phyloP scores from a whole-genome alignment of 64 coral and sea anemone genomes.

The Stylophora pistillata region DNA sequence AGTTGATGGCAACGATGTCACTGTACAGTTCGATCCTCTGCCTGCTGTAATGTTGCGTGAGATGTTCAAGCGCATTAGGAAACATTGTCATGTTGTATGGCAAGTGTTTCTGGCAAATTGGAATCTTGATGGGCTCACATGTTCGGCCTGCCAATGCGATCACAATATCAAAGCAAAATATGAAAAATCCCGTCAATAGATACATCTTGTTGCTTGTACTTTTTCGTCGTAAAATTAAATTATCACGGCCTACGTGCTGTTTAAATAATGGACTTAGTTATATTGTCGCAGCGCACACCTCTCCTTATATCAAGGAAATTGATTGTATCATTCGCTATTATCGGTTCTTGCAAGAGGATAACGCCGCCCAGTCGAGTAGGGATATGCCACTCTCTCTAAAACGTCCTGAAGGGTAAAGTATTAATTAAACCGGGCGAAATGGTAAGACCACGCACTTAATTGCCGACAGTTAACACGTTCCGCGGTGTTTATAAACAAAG shows the following conservation, averaged over 20 bases:
- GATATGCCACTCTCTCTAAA: neutral
- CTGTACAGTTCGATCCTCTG: constrained; percentile 23
- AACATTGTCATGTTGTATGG: constrained; percentile 51
- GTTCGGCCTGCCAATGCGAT: neutral
- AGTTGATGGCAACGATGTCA: constrained; percentile 27
- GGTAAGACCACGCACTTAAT: neutral
- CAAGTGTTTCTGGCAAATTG: constrained; percentile 4
- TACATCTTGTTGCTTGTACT: constrained; percentile 21
- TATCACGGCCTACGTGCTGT: constrained; percentile 15
- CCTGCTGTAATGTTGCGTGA: neutral
- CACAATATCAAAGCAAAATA: neutral
- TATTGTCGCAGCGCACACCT: neutral
- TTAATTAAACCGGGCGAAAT: neutral
- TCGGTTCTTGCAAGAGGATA: neutral
- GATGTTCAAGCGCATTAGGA: constrained; percentile 35
- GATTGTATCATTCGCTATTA: constrained; percentile 15
- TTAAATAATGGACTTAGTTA: constrained; percentile 31
- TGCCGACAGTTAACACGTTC: constrained; percentile 1
- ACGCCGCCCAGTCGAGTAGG: neutral
- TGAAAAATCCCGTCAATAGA: neutral
- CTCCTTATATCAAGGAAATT: constrained; percentile 13
- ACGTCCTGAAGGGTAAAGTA: neutral
- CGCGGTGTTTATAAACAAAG: neutral
- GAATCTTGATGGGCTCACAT: constrained; percentile 31
- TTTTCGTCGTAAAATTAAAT: neutral